Percentiles rank a stretch among this genome's conserved stretches.
These are phyloP conservation scores for Caenorhabditis inopinata DNA, from an alignment of 1,140 invertebrate genomes.

Conservation along the genomic window DNA sequence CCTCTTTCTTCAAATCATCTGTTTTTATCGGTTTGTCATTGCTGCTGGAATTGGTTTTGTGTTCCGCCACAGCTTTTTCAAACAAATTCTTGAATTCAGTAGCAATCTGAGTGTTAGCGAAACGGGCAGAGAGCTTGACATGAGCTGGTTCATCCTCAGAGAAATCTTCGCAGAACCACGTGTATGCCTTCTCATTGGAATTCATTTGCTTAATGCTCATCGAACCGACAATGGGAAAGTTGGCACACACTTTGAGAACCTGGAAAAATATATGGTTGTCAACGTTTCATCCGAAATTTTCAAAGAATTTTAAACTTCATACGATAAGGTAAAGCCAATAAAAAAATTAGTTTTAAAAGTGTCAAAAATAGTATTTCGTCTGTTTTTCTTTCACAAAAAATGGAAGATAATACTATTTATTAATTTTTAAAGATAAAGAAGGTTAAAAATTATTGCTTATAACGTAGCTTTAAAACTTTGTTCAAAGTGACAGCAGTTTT, in stretches of 20 bases:
- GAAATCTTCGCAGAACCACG: conserved; percentile 40
- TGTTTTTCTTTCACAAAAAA: no score
- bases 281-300: not conserved
- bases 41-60: not conserved
- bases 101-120: conserved; percentile 16
- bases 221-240: conserved; percentile 28
- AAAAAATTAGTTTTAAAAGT: no score
- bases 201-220: conserved; percentile 37
- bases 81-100: conserved; percentile 12
- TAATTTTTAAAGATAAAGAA: no score
- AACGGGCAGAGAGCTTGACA: conserved; percentile 32
- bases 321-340: no score
- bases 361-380: no score
- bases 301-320: not conserved
- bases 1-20: not conserved
- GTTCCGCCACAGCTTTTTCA: not conserved
- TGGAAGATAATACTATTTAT: no score
- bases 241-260: conserved; percentile 44
- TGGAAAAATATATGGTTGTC: not conserved
- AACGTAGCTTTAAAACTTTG: no score
- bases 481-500: no score
- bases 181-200: conserved; percentile 35
- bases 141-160: conserved; percentile 26
- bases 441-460: no score
- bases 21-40: not conserved